phyloP scores from a whole-genome alignment of 2,888 invertebrate genomes.

The Caenorhabditis sp. region DNA sequence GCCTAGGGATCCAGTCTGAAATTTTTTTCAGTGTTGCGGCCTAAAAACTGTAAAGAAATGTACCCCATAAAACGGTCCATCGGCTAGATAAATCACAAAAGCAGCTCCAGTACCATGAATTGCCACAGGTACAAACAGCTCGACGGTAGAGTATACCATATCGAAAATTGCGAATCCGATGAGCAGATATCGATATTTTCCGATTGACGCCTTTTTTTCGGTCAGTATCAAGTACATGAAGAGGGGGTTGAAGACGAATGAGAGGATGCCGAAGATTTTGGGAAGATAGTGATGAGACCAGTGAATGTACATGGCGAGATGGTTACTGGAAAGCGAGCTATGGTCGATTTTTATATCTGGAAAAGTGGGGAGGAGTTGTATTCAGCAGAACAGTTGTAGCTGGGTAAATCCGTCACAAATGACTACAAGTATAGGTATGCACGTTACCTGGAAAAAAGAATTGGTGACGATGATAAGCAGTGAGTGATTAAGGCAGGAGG shows the following conservation, averaged over 20 bases:
- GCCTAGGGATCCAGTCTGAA: conserved; percentile 16
- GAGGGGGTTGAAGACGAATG: conserved; percentile 40
- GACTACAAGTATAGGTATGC: too few species aligned
- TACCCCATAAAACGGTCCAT: conserved; percentile 54
- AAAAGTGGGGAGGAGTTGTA: too few species aligned
- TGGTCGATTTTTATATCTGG: too few species aligned
- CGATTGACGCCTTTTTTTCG: conserved; percentile 36
- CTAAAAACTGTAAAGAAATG: background rate
- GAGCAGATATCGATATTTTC: conserved; percentile 46
- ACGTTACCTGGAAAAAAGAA: too few species aligned
- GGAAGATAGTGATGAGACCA: conserved; percentile 59
- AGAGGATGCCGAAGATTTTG: conserved; percentile 33
- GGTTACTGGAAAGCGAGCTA: too few species aligned
- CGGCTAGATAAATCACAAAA: conserved; percentile 49
- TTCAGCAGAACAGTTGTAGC: too few species aligned
- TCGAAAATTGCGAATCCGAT: conserved; percentile 53
- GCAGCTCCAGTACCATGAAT: conserved; percentile 52
- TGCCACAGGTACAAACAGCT: conserved; percentile 50
- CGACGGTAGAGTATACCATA: conserved; percentile 49
- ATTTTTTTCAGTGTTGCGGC: background rate
- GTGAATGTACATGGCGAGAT: conserved; percentile 54
- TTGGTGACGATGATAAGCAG: too few species aligned
- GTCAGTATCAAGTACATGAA: conserved; percentile 34
- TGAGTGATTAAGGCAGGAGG: too few species aligned
- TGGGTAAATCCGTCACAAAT: too few species aligned